Percentiles rank a stretch among this genome's conserved stretches.
phyloP scores from a whole-genome alignment of 2,797 vertebrate species.

The Sebastes vulpes region DNA sequence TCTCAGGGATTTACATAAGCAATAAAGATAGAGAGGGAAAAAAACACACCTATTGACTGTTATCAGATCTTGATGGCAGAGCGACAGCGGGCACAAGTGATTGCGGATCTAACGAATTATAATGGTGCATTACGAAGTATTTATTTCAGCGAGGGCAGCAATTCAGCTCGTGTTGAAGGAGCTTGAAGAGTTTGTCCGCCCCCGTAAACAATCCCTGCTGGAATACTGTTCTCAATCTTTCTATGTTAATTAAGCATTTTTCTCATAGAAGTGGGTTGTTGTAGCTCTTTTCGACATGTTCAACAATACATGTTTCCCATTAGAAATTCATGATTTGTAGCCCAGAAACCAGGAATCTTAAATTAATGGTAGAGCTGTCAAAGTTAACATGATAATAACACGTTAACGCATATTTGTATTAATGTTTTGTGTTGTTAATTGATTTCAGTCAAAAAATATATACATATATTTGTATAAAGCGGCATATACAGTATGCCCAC shows the following conservation, averaged over 20 bases:
- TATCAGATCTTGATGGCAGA: constrained; percentile 13
- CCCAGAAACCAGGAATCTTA: not conserved
- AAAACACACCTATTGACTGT: not conserved
- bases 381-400: no score
- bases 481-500: no score
- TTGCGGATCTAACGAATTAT: constrained; percentile 1
- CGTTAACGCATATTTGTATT: no score
- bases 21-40: constrained; percentile 2
- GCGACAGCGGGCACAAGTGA: not conserved
- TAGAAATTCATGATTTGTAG: not conserved
- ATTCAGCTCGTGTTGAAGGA: constrained; percentile 11
- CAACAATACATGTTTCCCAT: not conserved
- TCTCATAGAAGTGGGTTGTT: constrained; percentile 25
- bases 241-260: constrained; percentile 42
- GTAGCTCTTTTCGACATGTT: not conserved
- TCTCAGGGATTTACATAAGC: constrained; percentile 12
- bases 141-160: constrained; percentile 26
- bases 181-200: constrained; percentile 28
- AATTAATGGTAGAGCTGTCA: not conserved
- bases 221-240: constrained; percentile 39
- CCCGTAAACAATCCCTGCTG: constrained; percentile 4
- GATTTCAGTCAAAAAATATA: no score
- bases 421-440: no score
- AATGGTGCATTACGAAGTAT: constrained; percentile 5
- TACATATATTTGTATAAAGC: no score